These are phyloP conservation scores for Mechanitis messenoides DNA, from an alignment of 2,888 invertebrate genomes.

Conservation along the genomic window DNA sequence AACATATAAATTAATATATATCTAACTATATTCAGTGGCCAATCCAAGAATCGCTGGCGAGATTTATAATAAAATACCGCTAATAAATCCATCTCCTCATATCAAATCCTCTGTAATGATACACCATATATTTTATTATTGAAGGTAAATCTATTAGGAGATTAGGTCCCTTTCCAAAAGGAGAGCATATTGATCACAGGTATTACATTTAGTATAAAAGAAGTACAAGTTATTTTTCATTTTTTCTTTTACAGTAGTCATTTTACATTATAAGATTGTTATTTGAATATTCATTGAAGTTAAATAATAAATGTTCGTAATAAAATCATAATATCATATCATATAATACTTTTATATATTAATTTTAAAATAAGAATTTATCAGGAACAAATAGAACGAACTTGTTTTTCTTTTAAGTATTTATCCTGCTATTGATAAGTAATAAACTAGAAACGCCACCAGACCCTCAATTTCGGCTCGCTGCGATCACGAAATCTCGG, in stretches of 20 bases:
- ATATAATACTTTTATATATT: too few species aligned
- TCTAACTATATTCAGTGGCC: not conserved
- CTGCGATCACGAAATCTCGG: too few species aligned
- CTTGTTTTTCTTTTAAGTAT: too few species aligned
- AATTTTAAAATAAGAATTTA: too few species aligned
- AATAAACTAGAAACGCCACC: too few species aligned
- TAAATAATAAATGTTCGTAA: too few species aligned
- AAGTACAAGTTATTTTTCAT: conserved; percentile 16
- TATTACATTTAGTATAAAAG: conserved; percentile 24
- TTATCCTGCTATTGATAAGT: too few species aligned
- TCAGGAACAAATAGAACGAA: too few species aligned
- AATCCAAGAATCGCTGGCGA: not conserved
- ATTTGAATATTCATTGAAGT: too few species aligned
- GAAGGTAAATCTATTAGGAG: conserved; percentile 31
- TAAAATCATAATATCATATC: too few species aligned
- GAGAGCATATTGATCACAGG: conserved; percentile 28
- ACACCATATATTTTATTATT: conserved; percentile 27
- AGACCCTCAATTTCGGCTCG: too few species aligned
- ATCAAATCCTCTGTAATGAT: conserved; percentile 21
- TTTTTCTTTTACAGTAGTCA: conserved; percentile 1
- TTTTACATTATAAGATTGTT: not conserved
- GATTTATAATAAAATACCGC: conserved; percentile 7
- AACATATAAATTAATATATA: not conserved
- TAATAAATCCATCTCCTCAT: conserved; percentile 18
- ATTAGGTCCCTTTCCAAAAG: conserved; percentile 28